phyloP scores from a whole-genome alignment of 2,797 vertebrate genomes.

The Danio albolineatus region DNA sequence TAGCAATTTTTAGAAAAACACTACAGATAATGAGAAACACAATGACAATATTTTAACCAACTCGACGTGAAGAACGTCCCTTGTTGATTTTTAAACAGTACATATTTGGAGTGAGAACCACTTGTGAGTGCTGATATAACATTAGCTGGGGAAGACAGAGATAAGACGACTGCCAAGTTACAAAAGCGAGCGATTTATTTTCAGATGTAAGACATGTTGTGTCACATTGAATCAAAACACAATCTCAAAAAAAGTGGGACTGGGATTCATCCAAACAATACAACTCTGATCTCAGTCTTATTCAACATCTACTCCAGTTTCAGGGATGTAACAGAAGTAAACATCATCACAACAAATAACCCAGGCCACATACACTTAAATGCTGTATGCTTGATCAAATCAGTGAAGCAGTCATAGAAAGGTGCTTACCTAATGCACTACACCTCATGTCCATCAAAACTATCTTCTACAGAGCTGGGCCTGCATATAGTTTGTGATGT shows the following conservation, averaged over 20 bases:
- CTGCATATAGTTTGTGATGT: neutral
- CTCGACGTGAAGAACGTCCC: neutral
- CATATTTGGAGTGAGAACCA: neutral
- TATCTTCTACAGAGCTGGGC: neutral
- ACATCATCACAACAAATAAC: neutral
- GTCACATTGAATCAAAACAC: neutral
- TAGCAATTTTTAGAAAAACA: conserved; percentile 19
- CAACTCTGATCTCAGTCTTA: neutral
- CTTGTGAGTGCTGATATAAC: neutral
- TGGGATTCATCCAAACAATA: neutral
- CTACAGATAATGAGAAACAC: conserved; percentile 31
- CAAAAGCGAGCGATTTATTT: neutral
- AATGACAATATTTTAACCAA: neutral
- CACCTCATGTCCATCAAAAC: neutral
- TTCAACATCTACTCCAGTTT: conserved; percentile 2
- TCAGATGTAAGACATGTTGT: neutral
- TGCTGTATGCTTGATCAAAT: neutral
- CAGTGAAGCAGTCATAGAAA: neutral
- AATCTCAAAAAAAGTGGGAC: neutral
- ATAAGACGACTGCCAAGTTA: neutral
- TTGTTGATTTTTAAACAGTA: neutral
- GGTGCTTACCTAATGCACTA: neutral
- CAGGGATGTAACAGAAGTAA: neutral
- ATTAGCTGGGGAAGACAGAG: neutral
- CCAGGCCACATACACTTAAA: neutral